Evolutionary conservation across 2,113 vertebrate species (phyloP).

Genomic region (Oncorhynchus clarkii): DNA sequence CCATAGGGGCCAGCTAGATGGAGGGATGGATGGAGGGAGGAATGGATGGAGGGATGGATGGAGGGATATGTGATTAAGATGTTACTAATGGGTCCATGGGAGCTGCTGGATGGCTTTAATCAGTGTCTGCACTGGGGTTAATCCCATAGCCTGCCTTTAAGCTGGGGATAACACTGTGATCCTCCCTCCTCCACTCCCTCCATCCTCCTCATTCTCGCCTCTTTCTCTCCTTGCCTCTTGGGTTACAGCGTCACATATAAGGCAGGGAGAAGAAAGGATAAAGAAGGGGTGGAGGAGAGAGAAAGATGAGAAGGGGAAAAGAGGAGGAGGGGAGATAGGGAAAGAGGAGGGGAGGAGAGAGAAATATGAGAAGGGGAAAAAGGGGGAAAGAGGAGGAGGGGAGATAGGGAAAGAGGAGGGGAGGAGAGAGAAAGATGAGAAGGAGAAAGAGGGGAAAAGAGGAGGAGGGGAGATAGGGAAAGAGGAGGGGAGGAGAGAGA

Average conservation of each 20-base stretch:
- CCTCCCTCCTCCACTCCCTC: slow-evolving; percentile 49
- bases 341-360: slow-evolving; percentile 32
- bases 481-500: no score
- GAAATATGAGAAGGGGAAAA: no score
- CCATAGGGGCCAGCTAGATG: slow-evolving; percentile 69
- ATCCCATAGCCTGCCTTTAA: slow-evolving; percentile 73
- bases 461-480: no score
- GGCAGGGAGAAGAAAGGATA: not conserved
- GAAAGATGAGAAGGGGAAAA: not conserved
- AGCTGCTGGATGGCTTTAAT: slow-evolving; percentile 77
- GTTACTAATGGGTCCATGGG: slow-evolving; percentile 80
- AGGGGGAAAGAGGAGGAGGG: no score
- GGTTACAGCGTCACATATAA: slow-evolving; percentile 21
- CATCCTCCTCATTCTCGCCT: not conserved
- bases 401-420: no score
- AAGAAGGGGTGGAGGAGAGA: slow-evolving; percentile 56
- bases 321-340: slow-evolving; percentile 43
- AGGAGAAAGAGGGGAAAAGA: no score
- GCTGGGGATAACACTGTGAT: slow-evolving; percentile 65
- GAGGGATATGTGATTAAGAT: slow-evolving; percentile 79
- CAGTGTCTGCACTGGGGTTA: slow-evolving; percentile 74
- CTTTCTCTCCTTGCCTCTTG: slow-evolving; percentile 14
- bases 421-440: no score
- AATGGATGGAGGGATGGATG: slow-evolving; percentile 36
- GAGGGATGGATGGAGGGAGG: slow-evolving; percentile 50